These are phyloP conservation scores for Percina caprodes DNA, from an alignment of 2,113 vertebrate species.

Conservation along the genomic window DNA sequence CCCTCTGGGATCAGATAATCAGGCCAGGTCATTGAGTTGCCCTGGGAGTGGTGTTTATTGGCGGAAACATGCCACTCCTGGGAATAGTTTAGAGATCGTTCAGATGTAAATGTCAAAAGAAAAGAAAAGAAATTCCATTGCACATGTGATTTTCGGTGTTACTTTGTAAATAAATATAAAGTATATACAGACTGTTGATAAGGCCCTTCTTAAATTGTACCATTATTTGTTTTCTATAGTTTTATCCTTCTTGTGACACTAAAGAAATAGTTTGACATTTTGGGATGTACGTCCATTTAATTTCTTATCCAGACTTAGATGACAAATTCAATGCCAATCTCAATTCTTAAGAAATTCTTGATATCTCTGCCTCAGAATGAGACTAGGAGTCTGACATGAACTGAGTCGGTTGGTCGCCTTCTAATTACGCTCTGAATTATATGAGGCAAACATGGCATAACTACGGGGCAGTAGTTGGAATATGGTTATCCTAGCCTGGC, in stretches of 20 bases:
- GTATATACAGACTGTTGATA: background rate
- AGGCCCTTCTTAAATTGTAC: background rate
- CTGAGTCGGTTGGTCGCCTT: background rate
- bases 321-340: background rate
- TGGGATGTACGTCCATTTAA: background rate
- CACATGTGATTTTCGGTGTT: background rate
- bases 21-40: slow-evolving; percentile 39
- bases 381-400: background rate
- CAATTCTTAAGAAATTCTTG: background rate
- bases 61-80: slow-evolving; percentile 8
- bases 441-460: background rate
- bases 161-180: background rate
- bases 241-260: background rate
- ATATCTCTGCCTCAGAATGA: background rate
- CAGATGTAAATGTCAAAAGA: background rate
- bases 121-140: background rate
- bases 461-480: background rate
- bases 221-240: background rate
- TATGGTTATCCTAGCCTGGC: background rate
- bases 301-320: background rate
- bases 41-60: slow-evolving; percentile 28
- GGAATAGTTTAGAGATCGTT: slow-evolving; percentile 27
- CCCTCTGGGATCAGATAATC: slow-evolving; percentile 27
- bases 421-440: background rate
- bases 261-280: background rate